A percentile compares a stretch with the other conserved stretches of the same genome.
These are phyloP conservation scores for Clistopyga incitator DNA, from an alignment of 2,888 invertebrate species.

Conservation along the genomic window DNA sequence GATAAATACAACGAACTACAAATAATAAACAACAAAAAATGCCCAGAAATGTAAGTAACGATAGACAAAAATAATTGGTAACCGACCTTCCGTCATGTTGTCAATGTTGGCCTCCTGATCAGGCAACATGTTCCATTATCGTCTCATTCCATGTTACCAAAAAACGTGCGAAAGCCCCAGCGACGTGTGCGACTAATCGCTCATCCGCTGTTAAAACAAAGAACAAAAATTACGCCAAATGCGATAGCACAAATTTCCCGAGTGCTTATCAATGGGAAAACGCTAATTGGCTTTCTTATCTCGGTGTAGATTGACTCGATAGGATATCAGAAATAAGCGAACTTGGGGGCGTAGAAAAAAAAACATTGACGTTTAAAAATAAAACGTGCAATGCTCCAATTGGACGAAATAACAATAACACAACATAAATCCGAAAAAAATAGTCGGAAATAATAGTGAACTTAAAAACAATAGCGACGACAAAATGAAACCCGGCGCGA, in stretches of 20 bases:
- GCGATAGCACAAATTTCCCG: not conserved
- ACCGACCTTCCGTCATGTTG: constrained; percentile 81
- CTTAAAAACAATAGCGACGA: too few relatives aligned
- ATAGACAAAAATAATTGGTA: constrained; percentile 11
- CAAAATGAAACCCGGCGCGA: not conserved
- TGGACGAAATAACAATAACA: not conserved
- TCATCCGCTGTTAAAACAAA: not conserved
- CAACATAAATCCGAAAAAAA: not conserved
- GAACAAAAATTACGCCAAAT: not conserved
- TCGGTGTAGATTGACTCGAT: not conserved
- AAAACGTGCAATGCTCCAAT: constrained; percentile 10
- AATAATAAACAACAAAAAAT: too few relatives aligned
- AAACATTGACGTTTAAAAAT: constrained; percentile 37
- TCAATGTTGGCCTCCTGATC: constrained; percentile 79
- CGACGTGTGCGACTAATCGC: not conserved
- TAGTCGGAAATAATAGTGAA: not conserved
- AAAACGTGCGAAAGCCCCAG: constrained; percentile 21
- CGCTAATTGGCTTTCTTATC: constrained; percentile 16
- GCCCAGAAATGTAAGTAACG: not conserved
- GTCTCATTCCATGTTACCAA: constrained; percentile 75
- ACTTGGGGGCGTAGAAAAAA: not conserved
- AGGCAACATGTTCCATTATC: constrained; percentile 77
- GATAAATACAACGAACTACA: too few relatives aligned
- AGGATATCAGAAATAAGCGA: constrained; percentile 20
- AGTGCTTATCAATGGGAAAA: not conserved